phyloP scores from a whole-genome alignment of 2,888 invertebrate species.

The Auanema freiburgensis region DNA sequence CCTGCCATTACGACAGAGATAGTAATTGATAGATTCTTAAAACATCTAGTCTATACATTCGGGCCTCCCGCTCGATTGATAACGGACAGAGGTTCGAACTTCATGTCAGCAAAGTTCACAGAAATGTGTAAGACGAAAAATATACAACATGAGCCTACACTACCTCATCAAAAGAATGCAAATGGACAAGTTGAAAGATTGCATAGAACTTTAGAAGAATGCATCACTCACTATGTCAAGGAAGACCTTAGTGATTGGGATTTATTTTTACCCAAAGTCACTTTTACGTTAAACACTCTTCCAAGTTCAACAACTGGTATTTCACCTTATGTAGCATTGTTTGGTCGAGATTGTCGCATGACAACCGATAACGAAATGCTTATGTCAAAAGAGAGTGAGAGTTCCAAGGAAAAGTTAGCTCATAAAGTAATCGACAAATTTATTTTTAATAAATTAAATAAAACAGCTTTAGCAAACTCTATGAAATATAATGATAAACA shows the following conservation, averaged over 20 bases:
- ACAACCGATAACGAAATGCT: slow-evolving; percentile 3
- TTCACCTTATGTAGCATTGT: slow-evolving; percentile 9
- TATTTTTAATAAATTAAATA: not conserved
- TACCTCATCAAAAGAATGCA: slow-evolving; percentile 4
- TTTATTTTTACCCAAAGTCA: slow-evolving; percentile 2
- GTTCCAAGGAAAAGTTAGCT: no score
- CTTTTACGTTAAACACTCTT: slow-evolving; percentile 3
- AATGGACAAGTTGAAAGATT: slow-evolving; percentile 16
- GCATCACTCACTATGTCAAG: slow-evolving; percentile 6
- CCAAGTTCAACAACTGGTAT: slow-evolving; percentile 3
- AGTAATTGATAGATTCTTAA: not conserved
- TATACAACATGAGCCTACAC: no score
- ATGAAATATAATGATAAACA: not conserved
- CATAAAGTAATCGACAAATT: not conserved
- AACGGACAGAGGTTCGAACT: slow-evolving; percentile 22
- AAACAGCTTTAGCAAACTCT: not conserved
- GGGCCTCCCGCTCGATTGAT: slow-evolving; percentile 18
- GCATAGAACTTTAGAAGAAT: slow-evolving; percentile 7
- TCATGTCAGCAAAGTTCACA: slow-evolving; percentile 6
- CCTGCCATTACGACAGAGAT: slow-evolving; percentile 9
- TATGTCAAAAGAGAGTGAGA: no score
- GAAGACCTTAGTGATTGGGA: slow-evolving; percentile 14
- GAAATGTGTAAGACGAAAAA: not conserved
- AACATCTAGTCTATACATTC: slow-evolving; percentile 12
- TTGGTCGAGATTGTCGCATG: slow-evolving; percentile 8